These are phyloP conservation scores for Micropoecilia bifurca DNA, from an alignment of 2,797 vertebrate species.

Conservation along the genomic window DNA sequence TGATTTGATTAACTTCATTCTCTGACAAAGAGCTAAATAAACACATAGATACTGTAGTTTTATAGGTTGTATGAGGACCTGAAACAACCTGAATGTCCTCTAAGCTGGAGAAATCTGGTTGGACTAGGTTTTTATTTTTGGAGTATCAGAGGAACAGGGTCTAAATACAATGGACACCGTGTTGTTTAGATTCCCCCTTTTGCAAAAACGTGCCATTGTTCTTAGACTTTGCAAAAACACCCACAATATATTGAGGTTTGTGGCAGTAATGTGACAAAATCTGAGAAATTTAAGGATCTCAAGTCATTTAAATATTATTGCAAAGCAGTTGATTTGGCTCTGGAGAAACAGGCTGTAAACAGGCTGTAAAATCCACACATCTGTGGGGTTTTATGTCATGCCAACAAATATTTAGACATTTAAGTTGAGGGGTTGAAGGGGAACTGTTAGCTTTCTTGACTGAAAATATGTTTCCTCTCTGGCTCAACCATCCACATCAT, in stretches of 20 bases:
- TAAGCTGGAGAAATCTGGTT: neutral
- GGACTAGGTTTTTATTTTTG: neutral
- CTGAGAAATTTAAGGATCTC: neutral
- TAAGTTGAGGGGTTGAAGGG: too few species aligned
- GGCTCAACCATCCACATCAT: neutral
- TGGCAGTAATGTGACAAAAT: neutral
- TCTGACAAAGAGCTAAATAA: neutral
- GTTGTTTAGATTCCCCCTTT: neutral
- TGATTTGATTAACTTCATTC: neutral
- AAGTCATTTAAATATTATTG: neutral
- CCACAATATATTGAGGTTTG: neutral
- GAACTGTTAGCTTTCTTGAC: neutral
- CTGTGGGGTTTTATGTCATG: neutral
- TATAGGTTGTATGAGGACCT: neutral
- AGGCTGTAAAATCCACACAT: neutral
- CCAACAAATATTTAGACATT: neutral
- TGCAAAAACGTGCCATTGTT: neutral
- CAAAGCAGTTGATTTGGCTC: neutral
- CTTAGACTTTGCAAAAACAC: neutral
- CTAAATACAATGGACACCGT: neutral
- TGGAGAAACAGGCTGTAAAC: neutral
- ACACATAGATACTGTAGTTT: neutral
- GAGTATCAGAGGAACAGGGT: neutral
- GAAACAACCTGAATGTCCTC: neutral
- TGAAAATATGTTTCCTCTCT: neutral